phyloP scores from a whole-genome alignment of 2,888 invertebrate genomes.

The Eristalis pertinax region DNA sequence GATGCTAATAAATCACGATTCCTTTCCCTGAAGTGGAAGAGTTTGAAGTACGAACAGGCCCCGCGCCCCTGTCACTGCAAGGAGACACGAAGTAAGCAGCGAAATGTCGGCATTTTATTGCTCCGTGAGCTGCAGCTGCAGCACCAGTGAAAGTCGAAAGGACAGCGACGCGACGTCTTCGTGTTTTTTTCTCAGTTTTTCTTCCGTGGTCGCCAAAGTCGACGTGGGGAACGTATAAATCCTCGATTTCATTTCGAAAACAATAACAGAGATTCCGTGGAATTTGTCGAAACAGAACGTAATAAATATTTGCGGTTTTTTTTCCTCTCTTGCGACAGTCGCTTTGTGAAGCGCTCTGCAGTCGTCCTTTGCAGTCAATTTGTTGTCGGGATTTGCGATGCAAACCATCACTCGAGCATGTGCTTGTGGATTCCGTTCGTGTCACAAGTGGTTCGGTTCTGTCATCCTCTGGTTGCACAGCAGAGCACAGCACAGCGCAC shows the following conservation, averaged over 20 bases:
- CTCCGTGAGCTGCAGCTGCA: conserved; percentile 34
- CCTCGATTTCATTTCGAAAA: conserved; percentile 48
- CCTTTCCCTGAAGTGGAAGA: conserved; percentile 12
- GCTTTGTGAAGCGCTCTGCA: neutral
- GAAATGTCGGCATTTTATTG: conserved; percentile 44
- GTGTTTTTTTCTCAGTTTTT: neutral
- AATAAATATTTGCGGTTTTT: conserved; percentile 25
- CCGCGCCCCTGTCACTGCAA: neutral
- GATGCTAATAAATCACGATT: conserved; percentile 63
- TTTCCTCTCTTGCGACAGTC: neutral
- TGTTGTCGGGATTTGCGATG: neutral
- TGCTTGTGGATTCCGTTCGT: neutral
- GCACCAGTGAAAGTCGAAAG: conserved; percentile 37
- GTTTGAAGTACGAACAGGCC: conserved; percentile 18
- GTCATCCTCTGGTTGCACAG: neutral
- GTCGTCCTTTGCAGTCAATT: conserved; percentile 4
- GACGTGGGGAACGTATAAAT: conserved; percentile 33
- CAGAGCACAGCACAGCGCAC: neutral
- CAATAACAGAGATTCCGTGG: conserved; percentile 35
- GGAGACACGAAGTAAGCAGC: neutral
- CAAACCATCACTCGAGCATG: neutral
- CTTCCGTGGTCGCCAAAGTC: neutral
- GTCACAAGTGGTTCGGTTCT: neutral
- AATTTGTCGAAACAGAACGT: conserved; percentile 35
- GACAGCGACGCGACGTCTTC: neutral